Base-by-base conservation (phyloP, 2,113 vertebrate species). In the Chinchilla lanigera region DNA sequence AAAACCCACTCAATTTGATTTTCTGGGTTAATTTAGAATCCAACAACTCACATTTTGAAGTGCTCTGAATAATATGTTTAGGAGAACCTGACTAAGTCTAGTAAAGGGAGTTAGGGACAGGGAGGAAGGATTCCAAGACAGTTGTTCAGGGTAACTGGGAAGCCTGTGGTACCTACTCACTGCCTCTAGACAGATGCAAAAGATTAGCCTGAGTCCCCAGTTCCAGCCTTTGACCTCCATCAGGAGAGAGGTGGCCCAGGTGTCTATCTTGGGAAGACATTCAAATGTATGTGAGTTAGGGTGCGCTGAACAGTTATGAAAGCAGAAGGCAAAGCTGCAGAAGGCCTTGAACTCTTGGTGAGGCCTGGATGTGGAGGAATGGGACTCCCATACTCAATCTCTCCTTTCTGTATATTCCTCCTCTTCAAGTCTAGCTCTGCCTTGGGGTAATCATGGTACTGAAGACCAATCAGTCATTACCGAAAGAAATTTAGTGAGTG, bases 1-100 rank as follows among this genome's bases (percentile, higher is more conserved):
- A 56, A 86, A 47, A 86, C 17, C 8, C 63, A 83, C 50, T 77
- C 44, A 58, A 65, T 35, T n/a, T 10, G 7, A 86, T 54, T 54
- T 12, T 86, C 52, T 50, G 50, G 52, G 54, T 86, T 97, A 81
- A 86, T 50, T 85, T 41, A 58, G n/a, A 95, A 84, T 58, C 52
- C 6, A 44, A 84, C 11, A 93, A 73, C 3, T 13, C 41, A 87
- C 13, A 91, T 50, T 92, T 58, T 61, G 44, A 89, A 96, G 52
- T n/a, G 8, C 1, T 77, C n/a, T 73, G 33, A 86, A 86, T 71
- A 41, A 63, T 67, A 38, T 90, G 95, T 96, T 82, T 60, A 85
- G 85, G 73, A 81, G 20, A 93, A 85, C 58, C 28, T 50, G 69
- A 35, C 30, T 61, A 61, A 80, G 50, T 19, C 50, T 58, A 52